Percentiles rank a stretch among this genome's conserved stretches.
These are phyloP conservation scores for Stichopus chloronotus DNA, from an alignment of 35 echinoderm and acorn worm genomes.

Conservation along the genomic window DNA sequence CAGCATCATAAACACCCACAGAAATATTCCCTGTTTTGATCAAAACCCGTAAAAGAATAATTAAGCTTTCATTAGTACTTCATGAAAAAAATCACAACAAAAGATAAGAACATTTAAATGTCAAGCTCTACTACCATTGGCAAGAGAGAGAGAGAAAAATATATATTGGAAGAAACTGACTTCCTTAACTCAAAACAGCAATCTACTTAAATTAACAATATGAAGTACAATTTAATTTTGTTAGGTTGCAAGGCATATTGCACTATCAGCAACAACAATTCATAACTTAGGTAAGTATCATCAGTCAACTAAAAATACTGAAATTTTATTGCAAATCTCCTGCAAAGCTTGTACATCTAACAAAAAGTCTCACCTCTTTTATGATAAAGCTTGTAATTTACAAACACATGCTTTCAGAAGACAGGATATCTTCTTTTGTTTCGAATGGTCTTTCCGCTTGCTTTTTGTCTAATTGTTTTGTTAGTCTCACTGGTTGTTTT, in stretches of 20 bases:
- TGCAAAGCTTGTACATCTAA: background rate
- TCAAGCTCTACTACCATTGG: background rate
- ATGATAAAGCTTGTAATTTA: background rate
- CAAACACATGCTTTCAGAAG: background rate
- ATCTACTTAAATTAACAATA: background rate
- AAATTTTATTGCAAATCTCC: background rate
- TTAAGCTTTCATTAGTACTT: background rate
- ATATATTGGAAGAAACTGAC: too few species aligned
- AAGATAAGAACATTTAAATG: background rate
- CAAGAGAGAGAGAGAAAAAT: background rate
- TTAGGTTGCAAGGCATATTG: constrained; percentile 37
- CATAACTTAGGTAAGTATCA: constrained; percentile 20
- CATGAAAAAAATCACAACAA: constrained; percentile 49
- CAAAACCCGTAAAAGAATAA: background rate
- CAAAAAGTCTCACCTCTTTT: background rate
- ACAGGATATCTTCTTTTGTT: background rate
- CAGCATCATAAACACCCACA: too few species aligned
- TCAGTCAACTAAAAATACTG: constrained; percentile 23
- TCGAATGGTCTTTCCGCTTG: background rate
- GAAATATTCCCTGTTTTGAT: background rate
- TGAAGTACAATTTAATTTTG: background rate
- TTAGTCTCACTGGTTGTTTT: background rate
- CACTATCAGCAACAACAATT: background rate
- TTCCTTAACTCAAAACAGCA: constrained; percentile 9
- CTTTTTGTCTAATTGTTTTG: background rate